Percentiles rank a stretch among this genome's conserved stretches.
Evolutionary conservation across 2,797 vertebrate species (phyloP).

Genomic region (Manis crassicaudata): DNA sequence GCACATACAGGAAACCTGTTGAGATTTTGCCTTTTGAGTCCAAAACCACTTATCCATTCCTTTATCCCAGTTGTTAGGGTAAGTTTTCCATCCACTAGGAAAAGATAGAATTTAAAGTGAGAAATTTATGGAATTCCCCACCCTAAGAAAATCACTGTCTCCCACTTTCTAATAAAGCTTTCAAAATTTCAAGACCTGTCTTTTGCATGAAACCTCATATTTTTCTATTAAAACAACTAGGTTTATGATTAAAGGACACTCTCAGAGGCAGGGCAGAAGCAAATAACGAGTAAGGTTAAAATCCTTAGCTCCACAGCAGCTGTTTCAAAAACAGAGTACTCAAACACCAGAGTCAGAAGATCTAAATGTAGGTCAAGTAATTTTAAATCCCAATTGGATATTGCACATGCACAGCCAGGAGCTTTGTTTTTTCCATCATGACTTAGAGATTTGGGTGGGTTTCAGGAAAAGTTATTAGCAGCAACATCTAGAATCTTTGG

Average conservation of each 20-base stretch:
- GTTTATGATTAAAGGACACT: conserved; percentile 81
- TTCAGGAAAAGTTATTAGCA: conserved; percentile 64
- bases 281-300: conserved; percentile 83
- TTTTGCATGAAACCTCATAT: conserved; percentile 76
- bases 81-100: conserved; percentile 45
- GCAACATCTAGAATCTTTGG: conserved; percentile 46
- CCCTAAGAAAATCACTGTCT: conserved; percentile 63
- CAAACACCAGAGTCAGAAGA: conserved; percentile 76
- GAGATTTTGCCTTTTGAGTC: conserved; percentile 76
- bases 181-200: conserved; percentile 77
- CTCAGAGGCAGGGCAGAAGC: conserved; percentile 77
- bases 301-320: conserved; percentile 59
- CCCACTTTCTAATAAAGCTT: conserved; percentile 74
- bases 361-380: conserved; percentile 77
- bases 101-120: conserved; percentile 61
- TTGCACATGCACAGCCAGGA: conserved; percentile 62
- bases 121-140: conserved; percentile 53
- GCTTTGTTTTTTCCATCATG: conserved; percentile 27
- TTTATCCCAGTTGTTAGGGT: conserved; percentile 62
- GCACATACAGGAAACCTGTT: conserved; percentile 75
- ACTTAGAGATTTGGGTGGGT: conserved; percentile 59
- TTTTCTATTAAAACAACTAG: conserved; percentile 79
- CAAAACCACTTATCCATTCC: conserved; percentile 57
- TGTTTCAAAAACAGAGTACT: conserved; percentile 63
- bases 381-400: conserved; percentile 75